Evolutionary conservation across 2,797 vertebrate genomes (phyloP), one percentile per base, ranked within the genome.

Genomic region (Lithobates pipiens): DNA sequence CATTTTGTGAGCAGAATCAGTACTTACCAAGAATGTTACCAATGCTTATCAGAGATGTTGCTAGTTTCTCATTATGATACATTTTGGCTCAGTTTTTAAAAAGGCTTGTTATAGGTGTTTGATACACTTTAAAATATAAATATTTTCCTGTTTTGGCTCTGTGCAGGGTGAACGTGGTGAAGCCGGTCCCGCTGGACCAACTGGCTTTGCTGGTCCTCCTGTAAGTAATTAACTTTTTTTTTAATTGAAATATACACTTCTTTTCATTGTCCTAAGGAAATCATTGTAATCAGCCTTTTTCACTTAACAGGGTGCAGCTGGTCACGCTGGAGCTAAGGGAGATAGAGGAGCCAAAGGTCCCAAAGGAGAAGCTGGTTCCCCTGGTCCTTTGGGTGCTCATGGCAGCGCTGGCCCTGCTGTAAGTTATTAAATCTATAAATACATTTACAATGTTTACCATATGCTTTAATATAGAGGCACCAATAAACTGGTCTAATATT

Each of bases 161-260:
- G 83, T 81, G 16, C 91, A 99, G 98, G 98, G 98, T 83, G 97
- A 99, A 91, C 98, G 98, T 90, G 98, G 98, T 93, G 98, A 99
- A 87, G 95, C 94, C 89, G 98, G 98, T 92, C 96, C 98, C 0
- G 95, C 96, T 85, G 98, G 98, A 80, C 77, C 96, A 87, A 90
- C 95, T 42, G 98, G 98, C 92, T 99, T 99, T 85, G 96, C 96
- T 90, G 98, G 98, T 90, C 96, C 98, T 87, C 97, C 98, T 95
- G 98, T 99, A 93, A 97, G 98, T 93, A 88, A 46, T 67, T 42
- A 18, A 44, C 16, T 79, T 34, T 46, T 80, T 0, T 23, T 23
- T 32, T 1, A 8, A 54, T 54, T 16, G 3, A 54, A 34, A n/a
- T 34, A 34, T 44, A 27, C 16, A 73, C n/a, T 29, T 4, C 0